Base-by-base conservation (phyloP, 1,140 invertebrate genomes). In the Hycleus cichorii region DNA sequence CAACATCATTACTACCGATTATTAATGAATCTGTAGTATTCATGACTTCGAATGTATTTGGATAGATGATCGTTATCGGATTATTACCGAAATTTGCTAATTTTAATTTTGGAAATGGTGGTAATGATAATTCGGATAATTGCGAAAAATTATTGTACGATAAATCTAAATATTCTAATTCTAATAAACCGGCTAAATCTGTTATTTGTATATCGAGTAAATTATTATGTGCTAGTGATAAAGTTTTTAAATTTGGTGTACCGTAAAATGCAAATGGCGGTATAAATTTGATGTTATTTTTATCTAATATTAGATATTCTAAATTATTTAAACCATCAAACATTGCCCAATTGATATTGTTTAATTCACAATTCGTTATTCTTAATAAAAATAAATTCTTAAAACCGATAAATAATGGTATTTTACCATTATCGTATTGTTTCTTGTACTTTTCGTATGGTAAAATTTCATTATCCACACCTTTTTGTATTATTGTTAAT, bases 1-100 rank as follows among this genome's bases (percentile, higher is more conserved):
- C 73, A 2, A 75, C 74, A 12, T 72, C 70, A 24, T 74, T 65
- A 32, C 78, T 78, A 11, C 85, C 85, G 39, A 88, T 65, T 62
- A 79, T 78, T 12, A 88, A 67, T n/a, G 75, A 73, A 52, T 76
- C 70, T 2, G 85, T 87, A 40, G 77, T 77, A 68, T 87, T 87
- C 80, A 87, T 81, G 1, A 86, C 81, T 73, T 85, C 83, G 65
- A 87, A 87, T 8, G 84, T 84, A 40, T 83, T 84, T n/a, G 83
- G 79, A 64, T 84, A 83, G 59, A 88, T 77, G 3, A 78, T 73
- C 58, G 78, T 77, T 24, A 88, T 77, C n/a, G 85, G 85, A 72
- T 88, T 88, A 46, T 79, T 71, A 1, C 78, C 74, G 58, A 88
- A 81, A 69, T 88, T 81, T 1, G 82, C 77, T 4, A 72, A 67